These are phyloP conservation scores for Protonibea diacanthus DNA, from an alignment of 2,797 vertebrate genomes.

Conservation along the genomic window DNA sequence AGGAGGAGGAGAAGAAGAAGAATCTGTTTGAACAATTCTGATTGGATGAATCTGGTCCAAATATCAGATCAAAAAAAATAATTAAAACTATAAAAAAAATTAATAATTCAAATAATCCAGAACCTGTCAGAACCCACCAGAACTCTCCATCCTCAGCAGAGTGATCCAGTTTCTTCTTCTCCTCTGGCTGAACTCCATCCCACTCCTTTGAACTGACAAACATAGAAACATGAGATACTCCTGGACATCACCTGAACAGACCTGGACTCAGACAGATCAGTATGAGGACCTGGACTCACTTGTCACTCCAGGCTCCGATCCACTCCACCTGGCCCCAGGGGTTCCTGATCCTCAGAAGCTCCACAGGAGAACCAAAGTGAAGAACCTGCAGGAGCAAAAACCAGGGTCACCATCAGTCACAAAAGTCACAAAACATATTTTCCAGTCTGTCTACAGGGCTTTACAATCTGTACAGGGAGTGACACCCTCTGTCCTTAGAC, in stretches of 20 bases:
- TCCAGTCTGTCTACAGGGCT: no score
- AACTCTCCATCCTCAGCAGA: slow-evolving; percentile 80
- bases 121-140: slow-evolving; percentile 54
- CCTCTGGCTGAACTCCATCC: slow-evolving; percentile 53
- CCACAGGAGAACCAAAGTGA: slow-evolving; percentile 60
- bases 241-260: neutral
- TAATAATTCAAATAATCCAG: no score
- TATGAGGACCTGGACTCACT: slow-evolving; percentile 69
- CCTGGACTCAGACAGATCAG: neutral
- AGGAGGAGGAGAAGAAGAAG: neutral
- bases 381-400: slow-evolving; percentile 28
- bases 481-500: no score
- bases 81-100: no score
- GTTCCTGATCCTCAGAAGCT: slow-evolving; percentile 89
- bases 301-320: slow-evolving; percentile 90
- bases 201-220: slow-evolving; percentile 74
- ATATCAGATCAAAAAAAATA: no score
- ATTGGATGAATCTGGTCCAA: no score
- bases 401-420: no score
- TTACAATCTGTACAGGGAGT: no score
- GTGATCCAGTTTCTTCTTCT: slow-evolving; percentile 64
- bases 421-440: no score
- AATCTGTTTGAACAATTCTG: no score
- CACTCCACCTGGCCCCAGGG: slow-evolving; percentile 92
- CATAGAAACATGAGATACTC: neutral